Evolutionary conservation across 2,888 invertebrate genomes (phyloP).

Genomic region (Halocaridina rubra): DNA sequence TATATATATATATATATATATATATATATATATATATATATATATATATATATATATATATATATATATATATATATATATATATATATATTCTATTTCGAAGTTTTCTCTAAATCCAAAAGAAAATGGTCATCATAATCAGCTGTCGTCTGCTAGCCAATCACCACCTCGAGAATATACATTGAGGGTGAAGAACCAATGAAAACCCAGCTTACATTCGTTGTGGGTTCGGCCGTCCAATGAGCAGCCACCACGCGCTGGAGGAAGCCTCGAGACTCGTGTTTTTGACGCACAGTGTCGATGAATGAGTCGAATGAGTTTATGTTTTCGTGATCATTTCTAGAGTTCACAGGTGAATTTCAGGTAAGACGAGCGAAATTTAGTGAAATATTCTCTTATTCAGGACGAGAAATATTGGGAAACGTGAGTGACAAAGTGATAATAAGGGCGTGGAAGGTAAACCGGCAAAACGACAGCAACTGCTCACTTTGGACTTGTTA

Average conservation of each 20-base stretch:
- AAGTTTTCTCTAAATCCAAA: no score
- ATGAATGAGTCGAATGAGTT: no score
- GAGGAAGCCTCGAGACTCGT: constrained; percentile 16
- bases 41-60: background rate
- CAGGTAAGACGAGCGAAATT: no score
- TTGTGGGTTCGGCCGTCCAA: background rate
- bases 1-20: background rate
- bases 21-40: background rate
- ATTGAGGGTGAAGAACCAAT: constrained; percentile 16
- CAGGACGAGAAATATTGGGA: no score
- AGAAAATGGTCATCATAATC: background rate
- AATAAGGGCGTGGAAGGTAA: no score
- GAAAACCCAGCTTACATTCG: background rate
- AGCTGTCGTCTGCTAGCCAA: constrained; percentile 48
- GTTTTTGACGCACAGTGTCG: constrained; percentile 15
- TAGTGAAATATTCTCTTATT: no score
- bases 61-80: background rate
- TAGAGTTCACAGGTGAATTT: no score
- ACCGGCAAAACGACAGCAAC: no score
- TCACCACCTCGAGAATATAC: background rate
- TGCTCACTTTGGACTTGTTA: no score
- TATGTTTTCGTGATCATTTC: no score
- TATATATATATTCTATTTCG: background rate
- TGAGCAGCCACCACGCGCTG: constrained; percentile 29
- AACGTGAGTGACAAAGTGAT: no score